Evolutionary conservation across 2,113 vertebrate species (phyloP).

Genomic region (Eclectus roratus): DNA sequence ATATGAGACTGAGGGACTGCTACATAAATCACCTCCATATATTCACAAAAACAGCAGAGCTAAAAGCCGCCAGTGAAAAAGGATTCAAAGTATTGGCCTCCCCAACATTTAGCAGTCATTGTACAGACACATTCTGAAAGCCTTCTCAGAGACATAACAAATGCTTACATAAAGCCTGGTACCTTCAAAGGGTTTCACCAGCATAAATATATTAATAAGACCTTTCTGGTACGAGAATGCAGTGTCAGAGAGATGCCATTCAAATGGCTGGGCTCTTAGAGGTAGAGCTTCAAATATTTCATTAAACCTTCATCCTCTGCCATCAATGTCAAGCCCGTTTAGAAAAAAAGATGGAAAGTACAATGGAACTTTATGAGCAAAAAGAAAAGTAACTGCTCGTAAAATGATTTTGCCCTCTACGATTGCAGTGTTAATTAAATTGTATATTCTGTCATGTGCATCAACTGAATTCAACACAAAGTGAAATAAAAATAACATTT

Average conservation of each 20-base stretch:
- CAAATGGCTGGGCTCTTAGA: constrained; percentile 19
- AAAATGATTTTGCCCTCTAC: constrained; percentile 1
- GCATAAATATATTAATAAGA: constrained; percentile 30
- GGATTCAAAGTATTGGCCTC: not conserved
- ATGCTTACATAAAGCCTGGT: constrained; percentile 1
- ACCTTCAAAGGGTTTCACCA: constrained; percentile 2
- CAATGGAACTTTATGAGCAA: not conserved
- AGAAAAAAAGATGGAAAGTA: not conserved
- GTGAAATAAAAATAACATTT: not conserved
- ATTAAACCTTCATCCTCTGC: constrained; percentile 12
- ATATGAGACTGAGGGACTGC: constrained; percentile 7
- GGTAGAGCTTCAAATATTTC: not conserved
- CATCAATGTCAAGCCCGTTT: constrained; percentile 6
- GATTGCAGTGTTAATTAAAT: constrained; percentile 25
- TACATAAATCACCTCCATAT: not conserved
- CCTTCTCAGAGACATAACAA: not conserved
- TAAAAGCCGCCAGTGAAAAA: not conserved
- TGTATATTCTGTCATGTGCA: not conserved
- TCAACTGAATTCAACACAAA: not conserved
- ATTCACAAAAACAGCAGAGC: not conserved
- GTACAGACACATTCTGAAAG: not conserved
- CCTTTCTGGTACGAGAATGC: not conserved
- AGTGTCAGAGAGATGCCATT: constrained; percentile 23
- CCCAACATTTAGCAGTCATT: not conserved
- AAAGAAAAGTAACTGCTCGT: not conserved